These are phyloP conservation scores for Amphimallon solstitiale DNA, from an alignment of 2,888 invertebrate species.

Conservation along the genomic window DNA sequence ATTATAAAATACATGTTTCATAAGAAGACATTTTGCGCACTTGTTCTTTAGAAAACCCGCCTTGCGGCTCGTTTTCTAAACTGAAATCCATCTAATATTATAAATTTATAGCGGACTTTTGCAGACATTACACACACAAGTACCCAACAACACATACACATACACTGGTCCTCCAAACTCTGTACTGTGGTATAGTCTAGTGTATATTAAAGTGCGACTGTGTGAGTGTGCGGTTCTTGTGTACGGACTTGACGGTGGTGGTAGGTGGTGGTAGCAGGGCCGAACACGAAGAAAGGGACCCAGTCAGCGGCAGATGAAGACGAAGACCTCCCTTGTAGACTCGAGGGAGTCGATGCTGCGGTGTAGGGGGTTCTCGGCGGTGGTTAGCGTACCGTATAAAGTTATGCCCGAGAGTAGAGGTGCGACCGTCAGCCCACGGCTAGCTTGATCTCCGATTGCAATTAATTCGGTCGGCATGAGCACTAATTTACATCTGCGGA, in stretches of 20 bases:
- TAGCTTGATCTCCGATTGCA: constrained; percentile 62
- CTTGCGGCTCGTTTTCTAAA: neutral
- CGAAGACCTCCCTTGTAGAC: constrained; percentile 13
- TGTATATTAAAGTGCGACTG: constrained; percentile 15
- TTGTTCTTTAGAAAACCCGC: too few relatives aligned
- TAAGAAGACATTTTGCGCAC: too few relatives aligned
- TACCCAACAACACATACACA: too few relatives aligned
- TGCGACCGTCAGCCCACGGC: constrained; percentile 56
- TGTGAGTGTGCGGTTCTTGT: constrained; percentile 14
- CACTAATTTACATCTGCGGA: constrained; percentile 63
- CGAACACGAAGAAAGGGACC: constrained; percentile 1
- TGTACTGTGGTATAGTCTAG: constrained; percentile 7
- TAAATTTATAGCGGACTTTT: constrained; percentile 39
- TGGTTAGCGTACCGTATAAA: constrained; percentile 51
- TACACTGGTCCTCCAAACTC: neutral
- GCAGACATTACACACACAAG: constrained; percentile 8
- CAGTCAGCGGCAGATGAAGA: constrained; percentile 15
- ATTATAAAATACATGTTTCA: too few relatives aligned
- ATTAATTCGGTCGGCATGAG: constrained; percentile 61
- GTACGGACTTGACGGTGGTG: neutral
- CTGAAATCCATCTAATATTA: constrained; percentile 36
- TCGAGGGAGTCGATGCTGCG: constrained; percentile 24
- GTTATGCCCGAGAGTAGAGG: constrained; percentile 44
- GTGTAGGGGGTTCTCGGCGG: constrained; percentile 34
- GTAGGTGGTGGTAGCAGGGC: neutral